Base-by-base conservation (phyloP, 2,888 invertebrate genomes). In the Erpobdella octoculata region DNA sequence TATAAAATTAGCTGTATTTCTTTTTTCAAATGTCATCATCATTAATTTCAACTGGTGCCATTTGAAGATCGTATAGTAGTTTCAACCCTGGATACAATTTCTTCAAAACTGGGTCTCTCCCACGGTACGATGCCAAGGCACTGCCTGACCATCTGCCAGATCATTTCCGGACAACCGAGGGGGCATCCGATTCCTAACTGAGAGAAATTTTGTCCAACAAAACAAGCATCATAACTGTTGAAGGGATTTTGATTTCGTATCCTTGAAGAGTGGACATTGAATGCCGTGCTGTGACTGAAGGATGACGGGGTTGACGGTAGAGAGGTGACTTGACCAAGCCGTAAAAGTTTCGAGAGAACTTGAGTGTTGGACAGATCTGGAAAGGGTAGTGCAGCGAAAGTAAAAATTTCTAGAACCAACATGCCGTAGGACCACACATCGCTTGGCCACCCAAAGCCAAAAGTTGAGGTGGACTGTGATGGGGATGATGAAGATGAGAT, bases 391-490 rank as follows among this genome's bases (percentile, higher is more conserved):
- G 68, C 68, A n/a, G 38, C 46, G 18, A 46, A 68, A 1, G 68
- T 68, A 31, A 68, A 68, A 8, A 68, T 68, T 28, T 68, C 68
- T 1, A 68, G 28, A n/a, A 46, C 46, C 0, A 46, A n/a, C 46
- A 68, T 28, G 12, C 48, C 68, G 15, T 37, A 48, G 28, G 68
- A 68, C 68, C 68, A 68, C 18, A 68, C 48, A 18, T 68, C 68
- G 25, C 68, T 68, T 0, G 48, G 28, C 31, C 36, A 68, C 15
- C 21, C 46, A 1, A 15, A 15, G 25, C n/a, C 12, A 9, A 35
- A 58, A 9, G 59, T 21, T 8, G 59, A 21, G 8, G 28, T 12
- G n/a, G 18, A 15, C 8, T 8, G 25, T 9, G 59, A 58, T 12
- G 59, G 21, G 18, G 59, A 21, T 9, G 59, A 58, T 8, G 59